These are phyloP conservation scores for Eilema griseolum DNA, from an alignment of 2,888 invertebrate genomes.

Conservation along the genomic window DNA sequence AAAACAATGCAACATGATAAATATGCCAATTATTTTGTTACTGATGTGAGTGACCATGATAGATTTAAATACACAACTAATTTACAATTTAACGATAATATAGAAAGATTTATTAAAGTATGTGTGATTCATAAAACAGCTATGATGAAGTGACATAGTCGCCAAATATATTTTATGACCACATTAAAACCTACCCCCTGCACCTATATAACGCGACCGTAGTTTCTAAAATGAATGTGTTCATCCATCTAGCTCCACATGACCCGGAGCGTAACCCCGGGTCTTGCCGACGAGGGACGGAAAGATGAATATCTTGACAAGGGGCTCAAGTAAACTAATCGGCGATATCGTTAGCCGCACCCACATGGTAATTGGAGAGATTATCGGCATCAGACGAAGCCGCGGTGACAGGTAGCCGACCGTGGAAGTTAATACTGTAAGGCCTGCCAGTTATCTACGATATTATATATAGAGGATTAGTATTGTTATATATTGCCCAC, in stretches of 20 bases:
- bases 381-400: slow-evolving; percentile 7
- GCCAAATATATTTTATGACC: too few relatives aligned
- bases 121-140: too few relatives aligned
- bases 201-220: neutral
- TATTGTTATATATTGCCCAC: too few relatives aligned
- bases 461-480: neutral
- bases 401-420: neutral
- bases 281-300: neutral
- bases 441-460: neutral
- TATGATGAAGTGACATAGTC: too few relatives aligned
- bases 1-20: too few relatives aligned
- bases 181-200: too few relatives aligned
- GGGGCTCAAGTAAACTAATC: slow-evolving; percentile 11
- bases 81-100: too few relatives aligned
- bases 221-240: neutral
- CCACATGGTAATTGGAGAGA: slow-evolving; percentile 17
- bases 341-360: slow-evolving; percentile 6
- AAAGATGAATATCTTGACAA: slow-evolving; percentile 12
- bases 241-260: neutral
- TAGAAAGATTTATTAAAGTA: too few relatives aligned
- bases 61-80: too few relatives aligned
- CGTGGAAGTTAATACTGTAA: neutral
- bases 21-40: too few relatives aligned
- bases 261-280: neutral
- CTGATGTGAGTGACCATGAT: too few relatives aligned